Base-by-base conservation (phyloP, 2,888 invertebrate species). In the Melitaea athalia region DNA sequence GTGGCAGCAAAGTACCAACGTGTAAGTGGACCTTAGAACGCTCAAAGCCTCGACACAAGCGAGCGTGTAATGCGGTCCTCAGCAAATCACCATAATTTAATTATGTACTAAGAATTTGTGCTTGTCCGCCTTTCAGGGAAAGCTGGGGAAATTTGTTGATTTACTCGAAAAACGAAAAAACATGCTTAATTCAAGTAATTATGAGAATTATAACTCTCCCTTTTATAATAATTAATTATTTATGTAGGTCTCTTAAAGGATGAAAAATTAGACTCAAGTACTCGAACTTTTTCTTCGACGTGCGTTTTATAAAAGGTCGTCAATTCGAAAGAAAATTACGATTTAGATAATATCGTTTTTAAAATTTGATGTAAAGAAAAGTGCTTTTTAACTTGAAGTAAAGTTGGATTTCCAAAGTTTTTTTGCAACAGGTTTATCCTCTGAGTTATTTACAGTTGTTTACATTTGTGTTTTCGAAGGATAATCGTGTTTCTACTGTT, bases 221-320 rank as follows among this genome's bases (percentile, higher is more conserved):
- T 42, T 47, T 8, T 17, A 59, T 65, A 15, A 57, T 45, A 57
- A 55, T 67, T 55, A n/a, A 55, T 57, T 33, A 64, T 68, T n/a
- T 64, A 53, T 59, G 64, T 49, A 47, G 57, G 61, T 53, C 49
- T 14, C 31, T 47, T 49, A 11, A 38, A 66, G 52, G 42, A 11
- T 38, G n/a, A 38, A 63, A 59, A 59, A 68, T 68, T 12, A 63
- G 15, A 43, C 52, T 45, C 60, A 33, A 64, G 52, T 60, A 53
- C 60, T 38, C 52, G 31, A 64, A 63, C 45, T 42, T 38, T 57
- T 42, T 42, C 38, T 38, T 15, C 14, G 57, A 15, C 5, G 10
- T 42, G 42, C 15, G 57, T 42, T 57, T 42, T 57, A 10, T 38
- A 4, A 24, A 24, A 52, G 38, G 1, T 17, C 8, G 52, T 52